These are phyloP conservation scores for Isoperla grammatica DNA, from an alignment of 2,888 invertebrate species.

Conservation along the genomic window DNA sequence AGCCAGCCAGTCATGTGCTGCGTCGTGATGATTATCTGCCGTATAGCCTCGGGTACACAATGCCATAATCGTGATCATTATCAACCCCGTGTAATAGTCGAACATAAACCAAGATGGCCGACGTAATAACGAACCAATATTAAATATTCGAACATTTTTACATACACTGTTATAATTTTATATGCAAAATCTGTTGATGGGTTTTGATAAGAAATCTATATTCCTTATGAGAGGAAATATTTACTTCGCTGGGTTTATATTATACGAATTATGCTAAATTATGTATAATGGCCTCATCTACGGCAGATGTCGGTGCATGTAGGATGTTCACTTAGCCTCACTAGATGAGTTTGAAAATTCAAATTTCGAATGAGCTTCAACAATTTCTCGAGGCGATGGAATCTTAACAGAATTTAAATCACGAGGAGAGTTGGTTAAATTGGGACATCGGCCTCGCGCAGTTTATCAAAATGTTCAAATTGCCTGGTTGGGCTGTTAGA, in stretches of 20 bases:
- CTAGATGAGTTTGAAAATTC: constrained; percentile 9
- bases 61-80: constrained; percentile 27
- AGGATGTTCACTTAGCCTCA: constrained; percentile 8
- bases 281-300: constrained; percentile 5
- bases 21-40: constrained; percentile 24
- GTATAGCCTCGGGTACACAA: constrained; percentile 24
- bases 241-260: no score
- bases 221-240: background rate
- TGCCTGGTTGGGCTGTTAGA: constrained; percentile 6
- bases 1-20: background rate
- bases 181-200: no score
- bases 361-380: constrained; percentile 14
- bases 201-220: background rate
- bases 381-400: constrained; percentile 11
- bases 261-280: constrained; percentile 11
- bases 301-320: constrained; percentile 1
- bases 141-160: background rate
- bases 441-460: constrained; percentile 3
- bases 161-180: no score
- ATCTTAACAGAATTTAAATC: constrained; percentile 13
- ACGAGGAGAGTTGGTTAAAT: constrained; percentile 2
- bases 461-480: constrained; percentile 14
- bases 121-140: background rate
- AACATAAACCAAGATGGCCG: constrained; percentile 23
- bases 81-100: constrained; percentile 17